Conservation (phyloP, 2,797 vertebrate species). For the Florisuga fusca region DNA sequence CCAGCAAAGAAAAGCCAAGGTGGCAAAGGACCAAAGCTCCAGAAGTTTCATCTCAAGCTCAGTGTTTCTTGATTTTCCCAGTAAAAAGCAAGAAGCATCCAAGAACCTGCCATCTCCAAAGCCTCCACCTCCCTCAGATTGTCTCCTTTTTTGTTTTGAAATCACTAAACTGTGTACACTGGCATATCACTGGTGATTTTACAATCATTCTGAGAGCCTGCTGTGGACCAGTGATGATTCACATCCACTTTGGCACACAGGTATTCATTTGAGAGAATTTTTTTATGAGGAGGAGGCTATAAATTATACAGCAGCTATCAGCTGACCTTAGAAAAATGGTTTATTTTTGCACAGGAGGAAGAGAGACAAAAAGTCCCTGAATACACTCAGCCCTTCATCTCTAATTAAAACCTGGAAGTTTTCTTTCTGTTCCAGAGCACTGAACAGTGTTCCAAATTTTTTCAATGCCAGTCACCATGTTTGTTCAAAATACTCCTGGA, state of each 20-base stretch:
- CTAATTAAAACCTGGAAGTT: slow-evolving; percentile 34
- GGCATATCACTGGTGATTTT: background rate
- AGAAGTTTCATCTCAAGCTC: background rate
- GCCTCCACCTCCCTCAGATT: background rate
- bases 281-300: background rate
- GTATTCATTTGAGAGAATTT: background rate
- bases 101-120: background rate
- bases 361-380: background rate
- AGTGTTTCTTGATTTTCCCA: background rate
- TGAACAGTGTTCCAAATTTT: background rate
- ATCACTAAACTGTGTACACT: background rate
- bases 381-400: background rate
- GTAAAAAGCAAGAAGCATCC: background rate
- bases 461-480: background rate
- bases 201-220: slow-evolving; percentile 1
- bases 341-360: slow-evolving; percentile 13
- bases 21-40: background rate
- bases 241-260: background rate
- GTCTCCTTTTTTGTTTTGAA: background rate
- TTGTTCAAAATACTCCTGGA: background rate
- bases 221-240: background rate
- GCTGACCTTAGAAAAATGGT: slow-evolving; percentile 10
- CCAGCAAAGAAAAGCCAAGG: background rate
- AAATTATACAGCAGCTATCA: slow-evolving; percentile 32
- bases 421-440: background rate